Percentiles rank a stretch among this genome's conserved stretches.
Conservation (phyloP, 2,113 vertebrate species). For the Deroptyus accipitrinus region DNA sequence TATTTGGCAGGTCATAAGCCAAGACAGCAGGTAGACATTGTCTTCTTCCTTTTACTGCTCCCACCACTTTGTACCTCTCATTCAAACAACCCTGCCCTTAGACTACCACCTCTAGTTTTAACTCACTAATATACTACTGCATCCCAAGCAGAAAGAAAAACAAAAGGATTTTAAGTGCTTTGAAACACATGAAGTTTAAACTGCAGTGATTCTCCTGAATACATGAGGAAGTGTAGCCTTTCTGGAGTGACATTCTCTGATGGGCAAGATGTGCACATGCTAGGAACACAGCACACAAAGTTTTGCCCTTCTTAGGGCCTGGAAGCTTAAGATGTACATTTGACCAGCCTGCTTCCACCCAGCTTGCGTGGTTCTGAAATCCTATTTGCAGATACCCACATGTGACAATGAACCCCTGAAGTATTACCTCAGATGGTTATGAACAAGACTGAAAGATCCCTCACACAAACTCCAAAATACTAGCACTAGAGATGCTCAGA, state of each 20-base stretch:
- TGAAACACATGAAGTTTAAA: background rate
- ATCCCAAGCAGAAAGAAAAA: background rate
- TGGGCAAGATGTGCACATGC: accelerated
- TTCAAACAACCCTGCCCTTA: background rate
- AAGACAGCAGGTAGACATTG: background rate
- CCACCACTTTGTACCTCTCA: background rate
- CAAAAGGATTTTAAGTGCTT: background rate
- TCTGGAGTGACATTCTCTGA: background rate
- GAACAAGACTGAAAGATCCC: accelerated
- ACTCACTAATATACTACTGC: background rate
- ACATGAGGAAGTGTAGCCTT: background rate
- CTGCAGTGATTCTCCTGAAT: background rate
- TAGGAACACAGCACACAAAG: background rate
- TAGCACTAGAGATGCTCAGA: background rate
- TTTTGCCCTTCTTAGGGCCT: background rate
- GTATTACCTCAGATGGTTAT: background rate
- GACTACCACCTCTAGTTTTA: background rate
- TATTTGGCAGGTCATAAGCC: background rate
- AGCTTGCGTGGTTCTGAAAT: background rate
- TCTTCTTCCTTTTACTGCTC: background rate
- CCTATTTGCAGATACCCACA: background rate
- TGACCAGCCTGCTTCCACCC: background rate
- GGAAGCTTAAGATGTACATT: background rate
- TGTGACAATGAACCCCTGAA: background rate
- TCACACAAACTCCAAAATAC: background rate